Evolutionary conservation across 2,113 vertebrate genomes (phyloP), one percentile per base, ranked within the genome.

Genomic region (Microtus ochrogaster): DNA sequence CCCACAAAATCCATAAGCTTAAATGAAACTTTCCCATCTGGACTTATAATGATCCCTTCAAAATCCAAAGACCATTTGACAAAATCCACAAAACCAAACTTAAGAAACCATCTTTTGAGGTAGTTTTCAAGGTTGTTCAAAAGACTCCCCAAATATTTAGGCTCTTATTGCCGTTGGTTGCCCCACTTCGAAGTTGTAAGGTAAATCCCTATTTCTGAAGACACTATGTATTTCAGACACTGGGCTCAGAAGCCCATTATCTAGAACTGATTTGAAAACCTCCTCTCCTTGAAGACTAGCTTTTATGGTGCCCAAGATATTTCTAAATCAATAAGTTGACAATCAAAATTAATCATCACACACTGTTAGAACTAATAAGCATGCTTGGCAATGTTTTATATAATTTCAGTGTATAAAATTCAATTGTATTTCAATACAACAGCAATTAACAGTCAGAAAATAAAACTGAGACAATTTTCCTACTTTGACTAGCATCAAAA

Each of bases 401-500:
- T 2, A 81, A 76, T 7, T 82, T 85, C n/a, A 82, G 86, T 39
- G 87, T 24, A 14, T 8, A 52, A 94, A 85, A 74, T n/a, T 65
- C n/a, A 89, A 81, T 16, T 78, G 12, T 41, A 91, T 89, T 61
- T 91, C 68, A 66, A 84, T 78, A 83, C 1, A 89, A 1, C 52
- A 84, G 30, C 52, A 66, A 83, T 49, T 21, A 94, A 61, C 21
- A 93, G 77, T 91, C 7, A 39, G 52, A 85, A 91, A 74, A 30
- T 24, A 91, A 88, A 84, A 88, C 55, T 65, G 47, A 65, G 39
- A 76, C 21, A 78, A 79, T 73, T 16, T 2, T 14, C 7, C 4
- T 21, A 77, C n/a, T 58, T 89, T 21, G 26, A 91, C 70, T 33
- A 90, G 24, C 44, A 94, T 86, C 65, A 94, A 92, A 85, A 61